Evolutionary conservation across 2,113 vertebrate genomes (phyloP).

Genomic region (Gavialis gangeticus): DNA sequence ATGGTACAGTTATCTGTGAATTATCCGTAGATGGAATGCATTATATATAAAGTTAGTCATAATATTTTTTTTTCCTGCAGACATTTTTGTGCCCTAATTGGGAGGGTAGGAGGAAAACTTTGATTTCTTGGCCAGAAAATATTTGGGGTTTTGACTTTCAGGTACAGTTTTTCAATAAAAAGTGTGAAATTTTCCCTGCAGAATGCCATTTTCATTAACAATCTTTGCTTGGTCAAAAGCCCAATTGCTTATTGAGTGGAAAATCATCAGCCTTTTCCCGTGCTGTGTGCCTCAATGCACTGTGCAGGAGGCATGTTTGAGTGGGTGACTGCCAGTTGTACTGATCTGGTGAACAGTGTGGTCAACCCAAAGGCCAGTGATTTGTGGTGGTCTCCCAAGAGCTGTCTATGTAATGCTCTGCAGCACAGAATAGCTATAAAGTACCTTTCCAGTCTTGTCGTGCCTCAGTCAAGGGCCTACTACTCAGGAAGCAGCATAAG

Average conservation of each 20-base stretch:
- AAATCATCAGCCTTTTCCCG: not conserved
- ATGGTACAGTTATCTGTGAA: slow-evolving; percentile 1
- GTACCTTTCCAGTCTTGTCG: not conserved
- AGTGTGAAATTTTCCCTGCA: not conserved
- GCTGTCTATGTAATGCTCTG: not conserved
- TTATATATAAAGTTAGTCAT: not conserved
- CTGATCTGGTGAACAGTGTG: not conserved
- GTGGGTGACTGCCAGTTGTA: no score
- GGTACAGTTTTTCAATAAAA: not conserved
- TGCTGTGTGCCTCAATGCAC: not conserved
- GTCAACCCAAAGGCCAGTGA: not conserved
- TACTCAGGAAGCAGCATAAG: not conserved
- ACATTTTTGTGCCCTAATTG: not conserved
- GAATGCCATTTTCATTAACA: not conserved
- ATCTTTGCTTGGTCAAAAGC: not conserved
- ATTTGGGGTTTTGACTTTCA: not conserved
- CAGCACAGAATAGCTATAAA: not conserved
- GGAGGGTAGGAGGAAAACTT: not conserved
- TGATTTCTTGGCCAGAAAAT: not conserved
- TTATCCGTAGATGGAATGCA: not conserved
- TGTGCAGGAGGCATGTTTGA: not conserved
- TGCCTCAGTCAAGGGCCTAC: not conserved
- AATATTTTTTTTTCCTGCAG: not conserved
- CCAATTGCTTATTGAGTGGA: not conserved
- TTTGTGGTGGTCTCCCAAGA: not conserved